These are phyloP conservation scores for Eunapius fragilis DNA, from an alignment of 37 sponge, comb jelly and placozoan genomes.

Conservation along the genomic window DNA sequence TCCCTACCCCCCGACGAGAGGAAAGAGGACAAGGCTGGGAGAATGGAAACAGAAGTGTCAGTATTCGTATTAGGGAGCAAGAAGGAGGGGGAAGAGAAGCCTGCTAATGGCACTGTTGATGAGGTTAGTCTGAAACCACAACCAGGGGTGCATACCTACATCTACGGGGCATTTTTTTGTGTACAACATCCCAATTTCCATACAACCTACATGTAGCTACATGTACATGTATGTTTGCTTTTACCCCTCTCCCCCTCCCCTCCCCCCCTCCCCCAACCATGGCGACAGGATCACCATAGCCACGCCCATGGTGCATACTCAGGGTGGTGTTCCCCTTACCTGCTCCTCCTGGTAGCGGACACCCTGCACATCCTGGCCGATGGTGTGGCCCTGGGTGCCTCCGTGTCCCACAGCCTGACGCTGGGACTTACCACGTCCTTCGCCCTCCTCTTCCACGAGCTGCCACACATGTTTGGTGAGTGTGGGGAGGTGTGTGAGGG, in stretches of 20 bases:
- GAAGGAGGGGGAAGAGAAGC: background rate
- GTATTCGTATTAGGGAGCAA: background rate
- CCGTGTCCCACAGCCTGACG: background rate
- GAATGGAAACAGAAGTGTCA: background rate
- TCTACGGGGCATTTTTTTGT: too few relatives aligned
- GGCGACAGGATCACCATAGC: background rate
- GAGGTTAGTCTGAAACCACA: too few relatives aligned
- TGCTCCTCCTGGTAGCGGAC: background rate
- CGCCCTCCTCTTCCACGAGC: background rate
- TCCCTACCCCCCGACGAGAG: background rate
- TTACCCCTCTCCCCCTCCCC: too few relatives aligned
- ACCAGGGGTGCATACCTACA: too few relatives aligned
- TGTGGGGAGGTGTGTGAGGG: background rate
- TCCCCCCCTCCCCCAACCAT: too few relatives aligned
- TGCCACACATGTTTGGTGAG: background rate
- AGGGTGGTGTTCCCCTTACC: background rate
- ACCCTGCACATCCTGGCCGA: background rate
- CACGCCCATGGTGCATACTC: background rate
- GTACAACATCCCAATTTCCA: too few relatives aligned
- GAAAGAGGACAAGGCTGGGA: background rate
- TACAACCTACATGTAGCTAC: background rate
- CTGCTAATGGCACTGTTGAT: too few relatives aligned
- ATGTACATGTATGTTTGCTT: background rate
- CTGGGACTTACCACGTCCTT: background rate
- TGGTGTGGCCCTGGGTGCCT: background rate